Percentiles rank a stretch among this genome's conserved stretches.
Conservation (phyloP, 2,888 invertebrate genomes). For the Coelopa pilipes region DNA sequence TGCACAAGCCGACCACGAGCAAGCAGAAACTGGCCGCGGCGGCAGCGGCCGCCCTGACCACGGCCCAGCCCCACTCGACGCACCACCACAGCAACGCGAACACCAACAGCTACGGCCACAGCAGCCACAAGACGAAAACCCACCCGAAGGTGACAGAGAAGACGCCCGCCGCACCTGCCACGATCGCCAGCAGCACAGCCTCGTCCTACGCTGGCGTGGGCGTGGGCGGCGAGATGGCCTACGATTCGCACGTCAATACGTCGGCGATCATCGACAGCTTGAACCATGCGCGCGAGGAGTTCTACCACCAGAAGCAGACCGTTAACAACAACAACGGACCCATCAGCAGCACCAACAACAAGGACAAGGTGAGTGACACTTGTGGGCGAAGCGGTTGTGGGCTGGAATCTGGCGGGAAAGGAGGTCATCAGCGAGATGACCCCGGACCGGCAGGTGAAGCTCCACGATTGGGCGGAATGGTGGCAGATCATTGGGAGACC, state of each 20-base stretch:
- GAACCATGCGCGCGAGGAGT: conserved; percentile 65
- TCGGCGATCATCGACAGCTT: conserved; percentile 66
- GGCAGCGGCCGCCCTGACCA: conserved; percentile 46
- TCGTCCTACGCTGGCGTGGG: conserved; percentile 43
- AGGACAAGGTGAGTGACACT: conserved; percentile 57
- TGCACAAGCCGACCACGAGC: conserved; percentile 49
- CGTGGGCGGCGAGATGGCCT: conserved; percentile 56
- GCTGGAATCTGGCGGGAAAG: not conserved
- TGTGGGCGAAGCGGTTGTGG: not conserved
- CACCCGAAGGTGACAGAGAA: conserved; percentile 23
- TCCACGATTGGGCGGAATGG: too few species aligned
- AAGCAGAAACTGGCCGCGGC: conserved; percentile 51
- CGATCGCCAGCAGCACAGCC: conserved; percentile 47
- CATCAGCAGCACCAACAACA: conserved; percentile 47
- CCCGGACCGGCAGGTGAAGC: too few species aligned
- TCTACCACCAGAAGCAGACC: conserved; percentile 61
- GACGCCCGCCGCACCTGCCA: conserved; percentile 46
- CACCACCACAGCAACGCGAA: conserved; percentile 46
- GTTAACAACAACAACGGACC: conserved; percentile 53
- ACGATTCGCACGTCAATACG: conserved; percentile 64
- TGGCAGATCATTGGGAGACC: too few species aligned
- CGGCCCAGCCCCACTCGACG: conserved; percentile 42
- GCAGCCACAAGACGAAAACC: not conserved
- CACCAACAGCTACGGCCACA: conserved; percentile 37
- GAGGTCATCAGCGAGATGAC: not conserved